These are phyloP conservation scores for Tadarida brasiliensis DNA, from an alignment of 2,797 vertebrate species.

Conservation along the genomic window DNA sequence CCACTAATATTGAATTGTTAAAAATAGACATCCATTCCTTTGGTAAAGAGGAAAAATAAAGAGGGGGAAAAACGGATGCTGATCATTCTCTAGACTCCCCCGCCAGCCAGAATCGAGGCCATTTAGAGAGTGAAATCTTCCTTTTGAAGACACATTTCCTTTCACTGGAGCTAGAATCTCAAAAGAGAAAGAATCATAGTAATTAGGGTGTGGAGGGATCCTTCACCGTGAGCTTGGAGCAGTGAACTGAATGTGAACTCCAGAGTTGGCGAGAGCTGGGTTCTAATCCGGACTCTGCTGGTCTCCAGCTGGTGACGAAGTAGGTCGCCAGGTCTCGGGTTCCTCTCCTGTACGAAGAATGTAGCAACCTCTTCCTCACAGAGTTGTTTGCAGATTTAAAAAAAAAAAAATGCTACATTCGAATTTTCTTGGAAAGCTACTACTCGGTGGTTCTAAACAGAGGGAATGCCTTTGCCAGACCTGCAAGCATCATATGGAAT, in stretches of 20 bases:
- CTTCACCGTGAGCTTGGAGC: neutral
- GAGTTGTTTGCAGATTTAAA: conserved; percentile 46
- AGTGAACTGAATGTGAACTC: neutral
- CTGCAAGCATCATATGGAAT: conserved; percentile 79
- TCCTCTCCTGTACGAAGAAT: neutral
- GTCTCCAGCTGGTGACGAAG: neutral
- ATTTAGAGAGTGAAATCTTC: neutral
- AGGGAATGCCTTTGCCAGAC: conserved; percentile 80
- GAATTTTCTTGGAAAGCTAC: conserved; percentile 78
- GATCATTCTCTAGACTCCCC: neutral
- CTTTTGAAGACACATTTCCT: conserved; percentile 15
- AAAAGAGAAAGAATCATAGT: neutral
- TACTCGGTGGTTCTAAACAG: conserved; percentile 77
- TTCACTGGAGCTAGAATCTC: neutral
- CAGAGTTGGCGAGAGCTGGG: neutral
- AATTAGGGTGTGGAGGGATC: neutral
- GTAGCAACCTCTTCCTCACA: neutral
- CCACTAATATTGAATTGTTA: conserved; percentile 69
- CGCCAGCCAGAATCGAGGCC: neutral
- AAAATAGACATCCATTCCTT: conserved; percentile 77
- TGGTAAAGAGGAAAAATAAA: conserved; percentile 62
- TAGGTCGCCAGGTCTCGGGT: neutral
- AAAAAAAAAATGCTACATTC: conserved; percentile 63
- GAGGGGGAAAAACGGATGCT: neutral
- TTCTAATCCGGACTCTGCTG: neutral